Conservation (phyloP, 2,113 vertebrate species). For the Callospermophilus lateralis region DNA sequence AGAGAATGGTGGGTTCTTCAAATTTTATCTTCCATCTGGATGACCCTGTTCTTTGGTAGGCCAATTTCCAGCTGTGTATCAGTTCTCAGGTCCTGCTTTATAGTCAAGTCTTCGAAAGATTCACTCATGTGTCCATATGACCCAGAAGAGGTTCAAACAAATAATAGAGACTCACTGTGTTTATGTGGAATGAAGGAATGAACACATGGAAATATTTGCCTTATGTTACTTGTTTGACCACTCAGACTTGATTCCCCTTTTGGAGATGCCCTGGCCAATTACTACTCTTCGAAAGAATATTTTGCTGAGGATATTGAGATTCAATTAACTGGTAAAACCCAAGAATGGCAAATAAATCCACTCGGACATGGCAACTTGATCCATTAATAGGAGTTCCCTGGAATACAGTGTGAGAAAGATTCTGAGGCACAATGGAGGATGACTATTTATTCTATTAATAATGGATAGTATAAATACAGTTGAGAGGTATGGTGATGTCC, state of each 20-base stretch:
- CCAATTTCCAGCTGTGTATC: not conserved
- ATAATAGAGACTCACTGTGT: not conserved
- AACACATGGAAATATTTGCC: not conserved
- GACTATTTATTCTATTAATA: not conserved
- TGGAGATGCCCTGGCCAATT: not conserved
- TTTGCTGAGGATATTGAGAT: not conserved
- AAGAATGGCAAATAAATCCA: not conserved
- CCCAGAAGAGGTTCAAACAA: constrained; percentile 11
- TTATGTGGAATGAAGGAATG: not conserved
- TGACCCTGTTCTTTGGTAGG: not conserved
- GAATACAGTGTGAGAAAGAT: not conserved
- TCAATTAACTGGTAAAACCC: not conserved
- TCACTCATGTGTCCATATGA: not conserved
- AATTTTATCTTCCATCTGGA: not conserved
- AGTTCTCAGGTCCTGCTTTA: not conserved
- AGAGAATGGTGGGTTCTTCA: not conserved
- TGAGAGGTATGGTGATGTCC: not conserved
- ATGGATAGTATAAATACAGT: not conserved
- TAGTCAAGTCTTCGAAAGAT: not conserved
- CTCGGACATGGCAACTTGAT: not conserved
- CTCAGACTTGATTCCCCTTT: not conserved
- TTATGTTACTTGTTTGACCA: not conserved
- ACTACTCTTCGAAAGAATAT: not conserved
- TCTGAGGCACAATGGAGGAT: not conserved
- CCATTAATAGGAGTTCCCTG: not conserved